Evolutionary conservation across 2,113 vertebrate genomes (phyloP).

Genomic region (Hystrix cristata): DNA sequence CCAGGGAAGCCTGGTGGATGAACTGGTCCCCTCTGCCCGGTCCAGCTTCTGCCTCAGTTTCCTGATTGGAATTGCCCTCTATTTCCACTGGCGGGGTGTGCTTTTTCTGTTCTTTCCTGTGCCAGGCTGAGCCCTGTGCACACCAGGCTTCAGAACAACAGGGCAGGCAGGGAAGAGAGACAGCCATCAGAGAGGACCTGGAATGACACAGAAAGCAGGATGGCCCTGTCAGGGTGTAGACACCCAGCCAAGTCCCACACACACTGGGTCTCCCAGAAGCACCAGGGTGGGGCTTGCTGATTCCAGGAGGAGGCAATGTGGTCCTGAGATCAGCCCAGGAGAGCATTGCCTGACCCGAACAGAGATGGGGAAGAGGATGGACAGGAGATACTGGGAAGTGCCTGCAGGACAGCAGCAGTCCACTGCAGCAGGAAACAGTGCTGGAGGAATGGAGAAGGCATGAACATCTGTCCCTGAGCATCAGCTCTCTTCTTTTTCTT

Average conservation of each 20-base stretch:
- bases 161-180: background rate
- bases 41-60: background rate
- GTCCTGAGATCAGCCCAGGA: background rate
- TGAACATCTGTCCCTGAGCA: background rate
- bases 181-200: background rate
- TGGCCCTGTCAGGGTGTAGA: background rate
- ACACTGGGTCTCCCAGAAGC: background rate
- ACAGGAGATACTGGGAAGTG: background rate
- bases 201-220: too few relatives aligned
- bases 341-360: background rate
- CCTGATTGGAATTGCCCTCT: background rate
- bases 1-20: background rate
- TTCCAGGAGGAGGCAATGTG: background rate
- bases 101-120: background rate
- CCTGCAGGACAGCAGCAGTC: too few relatives aligned
- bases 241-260: too few relatives aligned
- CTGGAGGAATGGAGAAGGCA: background rate
- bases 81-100: background rate
- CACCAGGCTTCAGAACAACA: background rate
- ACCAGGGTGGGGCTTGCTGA: background rate
- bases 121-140: background rate
- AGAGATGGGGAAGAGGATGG: background rate
- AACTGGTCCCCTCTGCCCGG: background rate
- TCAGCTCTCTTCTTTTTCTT: background rate
- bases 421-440: background rate